Base-by-base conservation (phyloP, 2,888 invertebrate genomes). In the Aleiodes leptofemur region DNA sequence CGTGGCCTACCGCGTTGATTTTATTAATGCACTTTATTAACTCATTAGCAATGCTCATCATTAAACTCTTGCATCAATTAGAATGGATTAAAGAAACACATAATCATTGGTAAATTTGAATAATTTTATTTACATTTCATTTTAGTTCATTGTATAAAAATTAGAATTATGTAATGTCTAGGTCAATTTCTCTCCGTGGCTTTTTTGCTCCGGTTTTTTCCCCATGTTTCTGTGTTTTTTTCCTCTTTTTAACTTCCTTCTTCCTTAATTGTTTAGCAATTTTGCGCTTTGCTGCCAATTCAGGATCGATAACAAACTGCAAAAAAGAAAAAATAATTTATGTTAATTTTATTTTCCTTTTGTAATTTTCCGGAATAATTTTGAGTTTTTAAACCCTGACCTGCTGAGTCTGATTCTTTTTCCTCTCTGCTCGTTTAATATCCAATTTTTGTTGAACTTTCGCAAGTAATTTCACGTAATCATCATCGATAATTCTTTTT, bases 201-300 rank as follows among this genome's bases (percentile, higher is more conserved):
- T 74, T 77, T 74, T 85, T 86, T 34, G 76, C 83, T 76, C 82
- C 86, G n/a, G 79, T 73, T 79, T 85, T 86, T 57, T 89, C 89
- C 50, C 91, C 91, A 83, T 91, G 92, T 48, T 90, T 81, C 34
- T 90, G 90, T 50, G 93, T 94, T 43, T 94, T 90, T 90, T 95
- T 96, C 11, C 94, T 90, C 85, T 96, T 96, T 86, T 95, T 96
- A 0, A 94, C 92, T 61, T 93, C 93, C 83, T 95, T 96, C 84
- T 97, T 97, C 88, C 95, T 95, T 78, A 95, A 93, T 83, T 96
- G 95, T 29, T 93, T 90, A 74, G 94, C 94, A 0, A 96, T 93
- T 90, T 96, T 97, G 79, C 95, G 93, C 86, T 95, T 95, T 0
- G 96, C 97, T 8, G 95, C 95, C 77, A 93, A 91, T 80, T 96